Base-by-base conservation (phyloP, 2,888 invertebrate genomes). In the Pardosa pseudoannulata region DNA sequence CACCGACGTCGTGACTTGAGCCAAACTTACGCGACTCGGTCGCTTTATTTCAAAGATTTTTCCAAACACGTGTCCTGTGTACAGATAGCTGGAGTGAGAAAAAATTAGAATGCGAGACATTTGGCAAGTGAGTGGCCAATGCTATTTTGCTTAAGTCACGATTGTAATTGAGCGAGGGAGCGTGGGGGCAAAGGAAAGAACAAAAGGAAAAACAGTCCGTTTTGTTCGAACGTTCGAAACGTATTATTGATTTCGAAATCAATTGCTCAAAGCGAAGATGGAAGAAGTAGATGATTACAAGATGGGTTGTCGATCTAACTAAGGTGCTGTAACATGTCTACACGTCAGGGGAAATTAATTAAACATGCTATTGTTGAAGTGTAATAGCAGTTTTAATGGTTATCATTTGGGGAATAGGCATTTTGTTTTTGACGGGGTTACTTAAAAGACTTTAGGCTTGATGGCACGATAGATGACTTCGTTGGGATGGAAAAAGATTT, bases 181-280 rank as follows among this genome's bases (percentile, higher is more conserved):
- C 56, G 19, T 23, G 56, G 56, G 23, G 19, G 3, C 0, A 19
- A 16, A 56, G 5, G 16, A 16, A 23, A 16, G 23, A 56, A 56
- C 56, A 23, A 56, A 56, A 56, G 23, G 11, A 56, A 56, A 3
- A 56, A 3, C 41, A 6, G 2, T 46, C 16, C 16, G 7, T 46
- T 16, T 56, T 23, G 11, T 23, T 46, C 16, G 46, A 46, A 46
- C 46, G 16, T 16, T 46, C 46, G n/a, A 16, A 46, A 16, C 16
- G 16, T 46, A 46, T 56, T 56, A 56, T 56, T 56, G 56, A 56
- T 56, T 56, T 56, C 56, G 23, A 56, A 56, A 56, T 56, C 56
- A 56, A 56, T 56, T 56, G 19, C 56, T 6, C 16, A 46, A 46
- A 46, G 16, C n/a, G n/a, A n/a, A n/a, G 41, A 56, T 1, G 23